phyloP scores from a whole-genome alignment of 2,888 invertebrate genomes.

The Lottia gigantea region DNA sequence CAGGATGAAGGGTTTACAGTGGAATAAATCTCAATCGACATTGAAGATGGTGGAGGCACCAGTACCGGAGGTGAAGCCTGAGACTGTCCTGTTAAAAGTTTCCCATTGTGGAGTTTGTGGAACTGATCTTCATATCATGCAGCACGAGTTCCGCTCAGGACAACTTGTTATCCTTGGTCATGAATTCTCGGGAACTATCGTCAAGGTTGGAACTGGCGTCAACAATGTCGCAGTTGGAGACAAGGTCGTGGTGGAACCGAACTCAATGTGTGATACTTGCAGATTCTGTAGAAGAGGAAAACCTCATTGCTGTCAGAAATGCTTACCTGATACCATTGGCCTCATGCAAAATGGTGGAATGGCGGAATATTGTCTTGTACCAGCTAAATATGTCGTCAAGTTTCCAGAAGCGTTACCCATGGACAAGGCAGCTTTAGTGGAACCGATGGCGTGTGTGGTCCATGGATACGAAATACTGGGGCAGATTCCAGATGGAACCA shows the following conservation, averaged over 20 bases:
- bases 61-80: background rate
- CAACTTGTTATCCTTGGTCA: background rate
- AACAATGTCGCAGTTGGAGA: background rate
- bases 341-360: background rate
- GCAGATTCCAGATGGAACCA: background rate
- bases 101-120: slow-evolving; percentile 1
- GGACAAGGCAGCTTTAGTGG: slow-evolving; percentile 1
- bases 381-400: background rate
- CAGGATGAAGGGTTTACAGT: background rate
- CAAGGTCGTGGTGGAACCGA: background rate
- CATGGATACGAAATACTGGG: background rate
- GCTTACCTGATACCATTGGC: background rate
- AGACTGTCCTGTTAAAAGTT: background rate
- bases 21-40: background rate
- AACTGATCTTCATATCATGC: slow-evolving; percentile 2
- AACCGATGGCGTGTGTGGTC: background rate
- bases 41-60: background rate
- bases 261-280: background rate
- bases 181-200: background rate
- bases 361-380: background rate
- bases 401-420: background rate
- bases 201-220: background rate
- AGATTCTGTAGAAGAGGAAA: background rate
- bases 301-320: background rate
- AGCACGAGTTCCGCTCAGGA: background rate